Percentiles rank a stretch among this genome's conserved stretches.
These are phyloP conservation scores for Varanus komodoensis DNA, from an alignment of 2,113 vertebrate genomes.

Conservation along the genomic window DNA sequence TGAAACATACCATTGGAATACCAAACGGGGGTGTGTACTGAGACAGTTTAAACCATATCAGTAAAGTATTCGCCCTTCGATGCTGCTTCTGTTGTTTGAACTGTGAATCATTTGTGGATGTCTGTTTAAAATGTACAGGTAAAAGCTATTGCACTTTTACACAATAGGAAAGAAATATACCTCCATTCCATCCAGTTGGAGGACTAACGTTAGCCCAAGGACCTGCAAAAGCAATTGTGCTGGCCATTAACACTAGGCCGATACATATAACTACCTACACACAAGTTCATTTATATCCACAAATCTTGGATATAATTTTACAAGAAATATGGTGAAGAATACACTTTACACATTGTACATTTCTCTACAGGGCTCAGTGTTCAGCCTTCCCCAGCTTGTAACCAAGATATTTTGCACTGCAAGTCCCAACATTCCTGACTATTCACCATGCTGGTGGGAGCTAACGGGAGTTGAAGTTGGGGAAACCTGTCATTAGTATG, in stretches of 20 bases:
- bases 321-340: not conserved
- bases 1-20: slow-evolving; percentile 32
- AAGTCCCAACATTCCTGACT: too few species aligned
- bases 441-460: too few species aligned
- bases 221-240: not conserved
- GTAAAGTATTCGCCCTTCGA: not conserved
- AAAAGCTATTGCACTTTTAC: not conserved
- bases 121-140: not conserved
- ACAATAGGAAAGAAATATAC: not conserved
- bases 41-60: not conserved
- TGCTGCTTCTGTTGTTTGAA: not conserved
- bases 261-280: not conserved
- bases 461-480: too few species aligned
- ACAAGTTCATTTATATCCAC: not conserved
- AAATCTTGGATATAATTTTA: not conserved
- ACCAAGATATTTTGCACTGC: too few species aligned
- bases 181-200: not conserved
- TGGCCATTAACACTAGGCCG: not conserved
- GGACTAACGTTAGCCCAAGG: not conserved
- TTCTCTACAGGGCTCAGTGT: too few species aligned
- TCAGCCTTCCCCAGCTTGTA: too few species aligned
- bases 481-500: too few species aligned
- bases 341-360: too few species aligned
- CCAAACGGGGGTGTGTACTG: not conserved
- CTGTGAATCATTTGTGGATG: not conserved